These are phyloP conservation scores for Melanchra persicariae DNA, from an alignment of 2,888 invertebrate species.

Conservation along the genomic window DNA sequence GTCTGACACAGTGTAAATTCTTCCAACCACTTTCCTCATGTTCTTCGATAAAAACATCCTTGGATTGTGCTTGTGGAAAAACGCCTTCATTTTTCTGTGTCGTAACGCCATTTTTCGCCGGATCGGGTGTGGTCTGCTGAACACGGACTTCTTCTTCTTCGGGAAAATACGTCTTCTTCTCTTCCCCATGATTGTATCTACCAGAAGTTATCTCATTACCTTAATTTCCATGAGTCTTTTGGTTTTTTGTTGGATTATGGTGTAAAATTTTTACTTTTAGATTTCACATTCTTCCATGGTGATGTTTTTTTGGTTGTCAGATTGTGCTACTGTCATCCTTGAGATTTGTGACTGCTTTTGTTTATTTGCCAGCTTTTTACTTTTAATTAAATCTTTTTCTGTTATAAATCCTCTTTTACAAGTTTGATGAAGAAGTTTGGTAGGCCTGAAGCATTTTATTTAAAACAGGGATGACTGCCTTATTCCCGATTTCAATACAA, in stretches of 20 bases:
- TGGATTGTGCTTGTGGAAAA: slow-evolving; percentile 79
- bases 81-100: slow-evolving; percentile 79
- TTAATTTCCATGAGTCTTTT: slow-evolving; percentile 32
- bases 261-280: slow-evolving; percentile 28
- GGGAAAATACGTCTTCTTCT: slow-evolving; percentile 75
- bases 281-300: slow-evolving; percentile 53
- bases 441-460: neutral
- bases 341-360: slow-evolving; percentile 49
- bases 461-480: neutral
- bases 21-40: slow-evolving; percentile 77
- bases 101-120: slow-evolving; percentile 78
- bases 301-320: slow-evolving; percentile 49
- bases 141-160: slow-evolving; percentile 79
- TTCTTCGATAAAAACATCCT: slow-evolving; percentile 71
- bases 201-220: slow-evolving; percentile 22
- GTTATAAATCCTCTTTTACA: slow-evolving; percentile 5
- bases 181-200: slow-evolving; percentile 74
- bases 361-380: slow-evolving; percentile 44
- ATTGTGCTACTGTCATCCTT: slow-evolving; percentile 37
- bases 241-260: slow-evolving; percentile 19
- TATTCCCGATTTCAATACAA: neutral
- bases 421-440: neutral
- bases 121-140: slow-evolving; percentile 82
- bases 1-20: slow-evolving; percentile 80
- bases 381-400: neutral